These are phyloP conservation scores for Enteromius unitaeniatus DNA, from an alignment of 2,797 vertebrate genomes.

Conservation along the genomic window DNA sequence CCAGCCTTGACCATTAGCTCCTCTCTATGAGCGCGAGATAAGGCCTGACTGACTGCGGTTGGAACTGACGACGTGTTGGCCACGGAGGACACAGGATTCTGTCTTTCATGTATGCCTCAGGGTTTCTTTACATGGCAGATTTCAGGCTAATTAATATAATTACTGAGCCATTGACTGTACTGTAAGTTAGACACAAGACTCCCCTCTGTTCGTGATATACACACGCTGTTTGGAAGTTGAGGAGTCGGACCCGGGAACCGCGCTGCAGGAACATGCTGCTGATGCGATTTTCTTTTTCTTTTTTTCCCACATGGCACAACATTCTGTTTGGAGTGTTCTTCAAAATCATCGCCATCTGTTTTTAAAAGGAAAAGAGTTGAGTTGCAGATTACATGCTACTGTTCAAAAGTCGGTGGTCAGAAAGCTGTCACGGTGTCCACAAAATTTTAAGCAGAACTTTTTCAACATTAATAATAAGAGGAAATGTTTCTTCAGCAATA, in stretches of 20 bases:
- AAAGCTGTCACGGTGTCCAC: too few relatives aligned
- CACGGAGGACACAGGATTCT: slow-evolving; percentile 16
- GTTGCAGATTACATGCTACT: neutral
- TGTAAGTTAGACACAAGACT: slow-evolving; percentile 54
- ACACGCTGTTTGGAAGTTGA: slow-evolving; percentile 38
- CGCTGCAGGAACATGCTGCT: slow-evolving; percentile 9
- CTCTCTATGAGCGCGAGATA: slow-evolving; percentile 35
- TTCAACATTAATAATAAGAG: neutral
- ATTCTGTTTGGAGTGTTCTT: slow-evolving; percentile 22
- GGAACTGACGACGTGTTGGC: slow-evolving; percentile 36
- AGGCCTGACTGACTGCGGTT: slow-evolving; percentile 30
- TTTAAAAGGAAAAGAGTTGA: slow-evolving; percentile 8
- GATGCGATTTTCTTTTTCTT: slow-evolving; percentile 13
- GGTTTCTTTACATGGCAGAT: slow-evolving; percentile 57
- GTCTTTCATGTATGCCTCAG: slow-evolving; percentile 60
- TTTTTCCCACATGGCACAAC: slow-evolving; percentile 1
- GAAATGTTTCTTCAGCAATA: neutral
- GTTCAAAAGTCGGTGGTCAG: neutral
- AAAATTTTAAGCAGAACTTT: neutral
- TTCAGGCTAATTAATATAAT: slow-evolving; percentile 76
- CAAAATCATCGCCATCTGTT: slow-evolving; percentile 22
- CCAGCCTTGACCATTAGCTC: slow-evolving; percentile 55
- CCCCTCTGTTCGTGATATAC: slow-evolving; percentile 67
- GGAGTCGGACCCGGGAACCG: neutral
- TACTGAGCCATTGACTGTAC: slow-evolving; percentile 64